Conservation (phyloP, 2,113 vertebrate species). For the Sebastes schlegelii region DNA sequence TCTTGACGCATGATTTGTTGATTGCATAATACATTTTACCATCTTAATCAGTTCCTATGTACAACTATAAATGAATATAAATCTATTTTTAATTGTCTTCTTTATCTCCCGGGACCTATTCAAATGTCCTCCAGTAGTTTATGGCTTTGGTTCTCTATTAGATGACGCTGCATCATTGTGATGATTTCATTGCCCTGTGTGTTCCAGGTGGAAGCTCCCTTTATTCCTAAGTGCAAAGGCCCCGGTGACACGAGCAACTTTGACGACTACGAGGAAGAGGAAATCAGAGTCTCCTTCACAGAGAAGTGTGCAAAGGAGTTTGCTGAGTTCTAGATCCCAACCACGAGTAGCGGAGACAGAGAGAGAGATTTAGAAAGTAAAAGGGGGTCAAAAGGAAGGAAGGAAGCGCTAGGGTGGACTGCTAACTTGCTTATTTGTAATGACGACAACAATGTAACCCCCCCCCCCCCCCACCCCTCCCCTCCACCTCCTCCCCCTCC, state of each 20-base stretch:
- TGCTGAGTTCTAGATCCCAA: conserved; percentile 89
- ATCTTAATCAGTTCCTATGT: not conserved
- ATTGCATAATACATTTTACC: not conserved
- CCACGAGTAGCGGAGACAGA: conserved; percentile 63
- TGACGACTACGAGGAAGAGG: conserved; percentile 95
- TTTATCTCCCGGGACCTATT: not conserved
- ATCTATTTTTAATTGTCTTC: not conserved
- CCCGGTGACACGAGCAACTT: conserved; percentile 96
- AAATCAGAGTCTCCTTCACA: conserved; percentile 92
- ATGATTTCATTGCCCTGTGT: conserved; percentile 21
- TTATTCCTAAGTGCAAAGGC: conserved; percentile 97
- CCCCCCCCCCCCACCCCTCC: conserved; percentile 47
- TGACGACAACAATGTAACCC: conserved; percentile 78
- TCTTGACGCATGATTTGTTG: not conserved
- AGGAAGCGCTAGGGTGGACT: conserved; percentile 76
- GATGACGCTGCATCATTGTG: not conserved
- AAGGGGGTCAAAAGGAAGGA: conserved; percentile 59
- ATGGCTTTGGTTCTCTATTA: not conserved
- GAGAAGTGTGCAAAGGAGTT: conserved; percentile 97
- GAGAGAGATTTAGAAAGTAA: conserved; percentile 65
- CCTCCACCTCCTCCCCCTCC: conserved; percentile 50
- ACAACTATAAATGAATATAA: not conserved
- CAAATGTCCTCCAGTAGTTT: not conserved
- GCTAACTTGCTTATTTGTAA: conserved; percentile 81
- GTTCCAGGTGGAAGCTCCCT: conserved; percentile 91